These are phyloP conservation scores for Zelostemma sp. DNA, from an alignment of 1,140 invertebrate species.

Conservation along the genomic window DNA sequence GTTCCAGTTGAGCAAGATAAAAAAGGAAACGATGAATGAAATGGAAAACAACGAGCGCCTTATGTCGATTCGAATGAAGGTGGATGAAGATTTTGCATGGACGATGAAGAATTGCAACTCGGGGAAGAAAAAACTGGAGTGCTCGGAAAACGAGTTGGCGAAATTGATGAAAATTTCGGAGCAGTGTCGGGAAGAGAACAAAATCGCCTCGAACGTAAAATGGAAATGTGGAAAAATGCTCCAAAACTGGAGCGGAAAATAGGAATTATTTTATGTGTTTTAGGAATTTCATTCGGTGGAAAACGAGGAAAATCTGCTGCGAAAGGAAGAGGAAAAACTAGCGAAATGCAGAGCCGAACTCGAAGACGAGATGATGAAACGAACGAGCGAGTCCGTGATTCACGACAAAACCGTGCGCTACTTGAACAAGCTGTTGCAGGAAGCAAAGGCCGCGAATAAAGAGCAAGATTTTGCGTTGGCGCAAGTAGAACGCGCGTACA, in stretches of 20 bases:
- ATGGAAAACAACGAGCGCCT: slow-evolving; percentile 77
- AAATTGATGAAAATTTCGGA: slow-evolving; percentile 71
- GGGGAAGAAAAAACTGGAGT: slow-evolving; percentile 53
- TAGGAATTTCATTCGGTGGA: slow-evolving; percentile 54
- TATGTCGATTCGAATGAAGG: slow-evolving; percentile 72
- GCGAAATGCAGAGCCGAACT: slow-evolving; percentile 70
- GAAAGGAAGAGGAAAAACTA: slow-evolving; percentile 72
- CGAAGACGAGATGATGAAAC: slow-evolving; percentile 75
- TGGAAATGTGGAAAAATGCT: too few species aligned
- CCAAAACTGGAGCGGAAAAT: too few species aligned
- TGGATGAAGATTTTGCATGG: slow-evolving; percentile 71
- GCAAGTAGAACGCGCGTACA: slow-evolving; percentile 75
- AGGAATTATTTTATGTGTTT: too few species aligned
- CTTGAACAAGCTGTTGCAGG: slow-evolving; percentile 68
- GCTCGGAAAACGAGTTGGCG: slow-evolving; percentile 70
- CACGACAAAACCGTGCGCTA: slow-evolving; percentile 73
- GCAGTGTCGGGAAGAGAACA: slow-evolving; percentile 73
- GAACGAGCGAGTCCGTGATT: slow-evolving; percentile 77
- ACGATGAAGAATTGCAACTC: slow-evolving; percentile 42
- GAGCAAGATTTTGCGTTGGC: slow-evolving; percentile 73
- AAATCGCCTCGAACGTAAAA: slow-evolving; percentile 51
- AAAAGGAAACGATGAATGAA: slow-evolving; percentile 72
- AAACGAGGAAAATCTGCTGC: slow-evolving; percentile 55
- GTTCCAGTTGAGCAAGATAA: slow-evolving; percentile 71
- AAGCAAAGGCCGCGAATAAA: slow-evolving; percentile 64